Base-by-base conservation (phyloP, 2,797 vertebrate species). In the Thaleichthys pacificus region DNA sequence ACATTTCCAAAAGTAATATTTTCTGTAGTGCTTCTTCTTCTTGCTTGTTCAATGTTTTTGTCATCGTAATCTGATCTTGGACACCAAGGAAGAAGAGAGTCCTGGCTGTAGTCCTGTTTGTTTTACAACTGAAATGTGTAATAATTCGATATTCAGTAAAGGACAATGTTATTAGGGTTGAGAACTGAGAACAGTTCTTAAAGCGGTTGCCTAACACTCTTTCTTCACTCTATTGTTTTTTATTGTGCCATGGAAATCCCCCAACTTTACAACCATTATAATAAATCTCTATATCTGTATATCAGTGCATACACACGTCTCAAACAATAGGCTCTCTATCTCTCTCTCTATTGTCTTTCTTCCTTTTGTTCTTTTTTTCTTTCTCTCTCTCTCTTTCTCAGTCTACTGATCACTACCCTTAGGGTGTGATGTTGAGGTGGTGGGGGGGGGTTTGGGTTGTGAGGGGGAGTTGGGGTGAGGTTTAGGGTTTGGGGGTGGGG, bases 71-170 rank as follows among this genome's bases (percentile, higher is more conserved):
- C 38, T 12, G 38, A 42, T 42, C 38, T 42, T 42, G 11, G 38
- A 42, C 38, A 42, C 38, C 38, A 42, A 42, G 9, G 9, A 11
- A 14, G 38, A 42, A 9, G 8, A 9, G 72, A 61, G 3, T 9
- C n/a, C 60, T 74, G 74, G 62, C 66, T 19, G 19, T 14, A 61
- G 54, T 24, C 26, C 32, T 12, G 58, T 22, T 35, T 21, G 22
- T 65, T 61, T 78, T 70, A 61, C n/a, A 60, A 58, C 60, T 61
- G 24, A 72, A 77, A 66, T 72, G 56, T 47, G 58, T 24, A 71
- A 69, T 49, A 65, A 73, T 47, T 47, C 3, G 30, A 68, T 68
- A 77, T 78, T 76, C 57, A 65, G 38, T 22, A 58, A 19, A 72
- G 75, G 22, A 6, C 42, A 72, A 67, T n/a, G 14, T 72, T 75